Conservation (phyloP, 2,797 vertebrate species). For the Hylomyscus alleni region DNA sequence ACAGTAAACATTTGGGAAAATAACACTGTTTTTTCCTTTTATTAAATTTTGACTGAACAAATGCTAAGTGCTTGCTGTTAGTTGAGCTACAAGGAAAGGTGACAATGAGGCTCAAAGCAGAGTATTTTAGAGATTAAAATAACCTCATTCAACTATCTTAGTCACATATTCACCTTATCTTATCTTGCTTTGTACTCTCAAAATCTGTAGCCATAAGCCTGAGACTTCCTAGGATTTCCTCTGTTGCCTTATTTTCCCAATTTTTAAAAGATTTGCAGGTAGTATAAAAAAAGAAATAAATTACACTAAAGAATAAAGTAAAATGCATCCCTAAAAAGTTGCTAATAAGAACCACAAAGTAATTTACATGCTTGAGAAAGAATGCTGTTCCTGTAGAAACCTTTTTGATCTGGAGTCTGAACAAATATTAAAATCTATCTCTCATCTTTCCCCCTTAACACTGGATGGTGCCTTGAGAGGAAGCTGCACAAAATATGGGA, state of each 20-base stretch:
- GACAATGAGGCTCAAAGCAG: constrained; percentile 51
- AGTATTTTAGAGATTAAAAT: constrained; percentile 74
- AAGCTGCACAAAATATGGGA: neutral
- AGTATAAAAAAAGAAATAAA: constrained; percentile 45
- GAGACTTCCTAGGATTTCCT: constrained; percentile 32
- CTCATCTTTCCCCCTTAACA: constrained; percentile 24
- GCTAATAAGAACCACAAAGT: constrained; percentile 36
- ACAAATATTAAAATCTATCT: constrained; percentile 13
- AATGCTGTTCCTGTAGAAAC: neutral
- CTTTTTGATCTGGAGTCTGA: neutral
- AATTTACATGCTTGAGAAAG: neutral
- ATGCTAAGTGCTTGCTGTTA: constrained; percentile 80
- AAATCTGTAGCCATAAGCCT: constrained; percentile 32
- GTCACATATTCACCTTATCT: neutral
- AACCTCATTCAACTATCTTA: constrained; percentile 72
- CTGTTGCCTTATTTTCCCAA: neutral
- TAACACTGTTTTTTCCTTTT: constrained; percentile 81
- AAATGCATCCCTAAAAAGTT: constrained; percentile 24
- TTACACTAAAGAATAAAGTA: constrained; percentile 42
- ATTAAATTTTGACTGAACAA: constrained; percentile 85
- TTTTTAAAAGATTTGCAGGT: constrained; percentile 23
- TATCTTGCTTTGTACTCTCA: neutral
- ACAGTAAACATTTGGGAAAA: constrained; percentile 79
- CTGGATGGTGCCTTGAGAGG: neutral
- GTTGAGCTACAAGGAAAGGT: constrained; percentile 71